phyloP scores from a whole-genome alignment of 2,888 invertebrate species.

The Listrodromus nycthemerus region DNA sequence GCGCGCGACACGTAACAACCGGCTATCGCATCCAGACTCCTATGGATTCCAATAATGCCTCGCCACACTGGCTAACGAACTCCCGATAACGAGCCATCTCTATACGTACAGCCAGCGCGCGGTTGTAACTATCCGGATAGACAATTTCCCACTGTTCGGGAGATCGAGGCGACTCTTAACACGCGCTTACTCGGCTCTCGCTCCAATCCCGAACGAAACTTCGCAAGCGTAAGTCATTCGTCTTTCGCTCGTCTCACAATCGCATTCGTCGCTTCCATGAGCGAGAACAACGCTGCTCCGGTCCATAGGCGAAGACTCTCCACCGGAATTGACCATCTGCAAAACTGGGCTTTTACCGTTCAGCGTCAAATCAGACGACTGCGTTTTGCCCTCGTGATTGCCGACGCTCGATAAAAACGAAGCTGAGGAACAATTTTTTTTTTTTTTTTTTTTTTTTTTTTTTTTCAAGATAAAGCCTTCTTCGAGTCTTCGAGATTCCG shows the following conservation, averaged over 20 bases:
- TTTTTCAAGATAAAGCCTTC: too few species aligned
- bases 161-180: slow-evolving; percentile 14
- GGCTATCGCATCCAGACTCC: slow-evolving; percentile 64
- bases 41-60: slow-evolving; percentile 68
- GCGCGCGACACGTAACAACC: slow-evolving; percentile 69
- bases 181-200: neutral
- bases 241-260: neutral
- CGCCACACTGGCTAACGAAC: slow-evolving; percentile 67
- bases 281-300: neutral
- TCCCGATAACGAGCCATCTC: slow-evolving; percentile 63
- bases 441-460: neutral
- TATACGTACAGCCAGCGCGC: slow-evolving; percentile 14
- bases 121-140: slow-evolving; percentile 4
- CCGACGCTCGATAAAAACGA: slow-evolving; percentile 29
- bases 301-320: neutral
- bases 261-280: neutral
- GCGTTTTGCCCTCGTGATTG: neutral
- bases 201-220: neutral
- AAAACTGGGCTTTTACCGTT: slow-evolving; percentile 13
- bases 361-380: neutral
- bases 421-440: neutral
- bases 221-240: slow-evolving; percentile 13
- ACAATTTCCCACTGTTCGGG: slow-evolving; percentile 24
- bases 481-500: too few species aligned
- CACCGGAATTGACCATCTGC: slow-evolving; percentile 30